phyloP scores from a whole-genome alignment of 2,888 invertebrate species.

The Zeuzera pyrina region DNA sequence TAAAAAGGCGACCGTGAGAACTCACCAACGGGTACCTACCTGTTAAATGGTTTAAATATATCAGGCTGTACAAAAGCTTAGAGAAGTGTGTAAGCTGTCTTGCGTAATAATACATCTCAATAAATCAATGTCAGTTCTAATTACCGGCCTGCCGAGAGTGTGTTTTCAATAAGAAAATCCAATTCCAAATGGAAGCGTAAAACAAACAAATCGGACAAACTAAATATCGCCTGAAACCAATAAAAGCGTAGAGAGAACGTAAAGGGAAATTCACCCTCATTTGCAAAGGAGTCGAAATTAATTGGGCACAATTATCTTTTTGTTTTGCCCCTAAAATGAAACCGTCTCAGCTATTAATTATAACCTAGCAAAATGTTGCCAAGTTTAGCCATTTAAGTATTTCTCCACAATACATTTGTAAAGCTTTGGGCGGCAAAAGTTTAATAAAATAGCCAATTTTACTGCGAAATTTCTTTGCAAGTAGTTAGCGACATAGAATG shows the following conservation, averaged over 20 bases:
- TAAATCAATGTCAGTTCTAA: neutral
- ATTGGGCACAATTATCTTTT: constrained; percentile 66
- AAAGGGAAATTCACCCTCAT: constrained; percentile 42
- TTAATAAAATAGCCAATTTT: constrained; percentile 28
- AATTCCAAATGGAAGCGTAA: constrained; percentile 34
- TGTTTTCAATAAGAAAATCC: constrained; percentile 26
- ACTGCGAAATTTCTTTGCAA: constrained; percentile 20
- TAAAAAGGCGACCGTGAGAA: too few species aligned
- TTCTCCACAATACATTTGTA: constrained; percentile 32
- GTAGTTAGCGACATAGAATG: too few species aligned
- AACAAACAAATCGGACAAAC: constrained; percentile 45
- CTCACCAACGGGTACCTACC: too few species aligned
- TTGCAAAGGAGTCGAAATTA: constrained; percentile 61
- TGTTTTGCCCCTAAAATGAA: constrained; percentile 49
- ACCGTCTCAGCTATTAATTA: constrained; percentile 53
- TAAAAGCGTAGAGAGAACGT: constrained; percentile 37
- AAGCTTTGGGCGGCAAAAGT: constrained; percentile 26
- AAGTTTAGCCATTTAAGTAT: constrained; percentile 33
- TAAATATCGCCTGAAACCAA: constrained; percentile 41
- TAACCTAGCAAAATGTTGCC: constrained; percentile 34
- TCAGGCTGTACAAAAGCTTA: too few species aligned
- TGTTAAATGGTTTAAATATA: too few species aligned
- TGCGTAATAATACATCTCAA: too few species aligned
- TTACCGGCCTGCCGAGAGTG: too few species aligned
- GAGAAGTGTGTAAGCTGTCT: too few species aligned